Conservation (phyloP, 2,797 vertebrate species). For the Pempheris klunzingeri region DNA sequence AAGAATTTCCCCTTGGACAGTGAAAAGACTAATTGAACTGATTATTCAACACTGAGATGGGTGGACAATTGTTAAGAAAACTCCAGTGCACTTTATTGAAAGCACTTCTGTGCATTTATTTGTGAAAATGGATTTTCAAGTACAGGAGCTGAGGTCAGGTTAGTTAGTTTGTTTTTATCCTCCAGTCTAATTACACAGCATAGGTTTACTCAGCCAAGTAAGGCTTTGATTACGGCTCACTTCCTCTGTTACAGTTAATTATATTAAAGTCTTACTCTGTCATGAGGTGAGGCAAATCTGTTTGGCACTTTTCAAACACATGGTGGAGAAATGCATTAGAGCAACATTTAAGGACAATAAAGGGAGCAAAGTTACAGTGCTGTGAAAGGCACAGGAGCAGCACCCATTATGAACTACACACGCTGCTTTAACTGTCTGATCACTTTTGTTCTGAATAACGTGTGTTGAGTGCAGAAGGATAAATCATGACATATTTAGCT, state of each 20-base stretch:
- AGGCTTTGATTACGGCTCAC: slow-evolving; percentile 13
- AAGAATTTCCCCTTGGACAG: background rate
- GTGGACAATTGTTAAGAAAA: background rate
- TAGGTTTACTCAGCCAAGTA: slow-evolving; percentile 11
- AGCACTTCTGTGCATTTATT: background rate
- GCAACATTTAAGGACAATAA: background rate
- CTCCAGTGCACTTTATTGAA: background rate
- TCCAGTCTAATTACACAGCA: slow-evolving; percentile 4
- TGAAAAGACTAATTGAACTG: background rate
- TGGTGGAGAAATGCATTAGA: background rate
- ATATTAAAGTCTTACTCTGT: background rate
- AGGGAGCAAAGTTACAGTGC: slow-evolving; percentile 1
- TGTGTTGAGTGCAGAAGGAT: no score
- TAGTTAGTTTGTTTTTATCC: slow-evolving; percentile 22
- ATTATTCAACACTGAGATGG: background rate
- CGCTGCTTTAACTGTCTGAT: background rate
- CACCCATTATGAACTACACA: background rate
- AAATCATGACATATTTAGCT: no score
- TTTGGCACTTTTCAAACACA: background rate
- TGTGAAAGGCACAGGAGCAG: background rate
- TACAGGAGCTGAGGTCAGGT: slow-evolving; percentile 1
- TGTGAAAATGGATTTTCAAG: background rate
- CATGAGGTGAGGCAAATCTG: background rate
- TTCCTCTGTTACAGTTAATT: background rate
- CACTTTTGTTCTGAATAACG: background rate